These are phyloP conservation scores for Diploscapter pachys DNA, from an alignment of 1,140 invertebrate species.

Conservation along the genomic window DNA sequence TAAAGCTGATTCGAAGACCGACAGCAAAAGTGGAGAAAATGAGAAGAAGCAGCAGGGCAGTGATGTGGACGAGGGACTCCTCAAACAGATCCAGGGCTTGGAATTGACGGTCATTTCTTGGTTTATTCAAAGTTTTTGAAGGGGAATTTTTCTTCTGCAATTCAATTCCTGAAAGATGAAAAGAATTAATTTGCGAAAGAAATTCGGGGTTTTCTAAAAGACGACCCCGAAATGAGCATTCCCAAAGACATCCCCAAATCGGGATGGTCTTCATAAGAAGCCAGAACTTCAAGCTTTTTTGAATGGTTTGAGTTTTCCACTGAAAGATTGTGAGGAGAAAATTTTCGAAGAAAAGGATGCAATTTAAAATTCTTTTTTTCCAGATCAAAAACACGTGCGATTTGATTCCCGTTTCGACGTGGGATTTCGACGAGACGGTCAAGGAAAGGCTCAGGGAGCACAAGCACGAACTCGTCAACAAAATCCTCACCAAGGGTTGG, in stretches of 20 bases:
- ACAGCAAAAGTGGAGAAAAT: too few relatives aligned
- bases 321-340: background rate
- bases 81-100: too few relatives aligned
- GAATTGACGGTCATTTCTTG: too few relatives aligned
- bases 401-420: conserved; percentile 22
- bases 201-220: background rate
- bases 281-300: background rate
- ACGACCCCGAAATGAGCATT: background rate
- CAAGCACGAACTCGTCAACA: conserved; percentile 25
- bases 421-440: conserved; percentile 28
- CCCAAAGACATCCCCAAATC: conserved; percentile 6
- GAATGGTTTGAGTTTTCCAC: background rate
- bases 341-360: background rate
- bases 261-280: background rate
- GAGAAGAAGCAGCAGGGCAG: too few relatives aligned
- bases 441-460: conserved; percentile 12
- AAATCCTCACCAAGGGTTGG: conserved; percentile 23
- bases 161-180: too few relatives aligned
- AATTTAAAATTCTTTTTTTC: background rate
- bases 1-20: too few relatives aligned
- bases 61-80: too few relatives aligned
- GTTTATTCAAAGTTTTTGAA: too few relatives aligned
- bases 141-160: too few relatives aligned
- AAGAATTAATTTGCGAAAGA: too few relatives aligned
- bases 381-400: conserved; percentile 2